Evolutionary conservation across 2,888 invertebrate genomes (phyloP), one percentile per base, ranked within the genome.

Genomic region (Blastobasis adustella): DNA sequence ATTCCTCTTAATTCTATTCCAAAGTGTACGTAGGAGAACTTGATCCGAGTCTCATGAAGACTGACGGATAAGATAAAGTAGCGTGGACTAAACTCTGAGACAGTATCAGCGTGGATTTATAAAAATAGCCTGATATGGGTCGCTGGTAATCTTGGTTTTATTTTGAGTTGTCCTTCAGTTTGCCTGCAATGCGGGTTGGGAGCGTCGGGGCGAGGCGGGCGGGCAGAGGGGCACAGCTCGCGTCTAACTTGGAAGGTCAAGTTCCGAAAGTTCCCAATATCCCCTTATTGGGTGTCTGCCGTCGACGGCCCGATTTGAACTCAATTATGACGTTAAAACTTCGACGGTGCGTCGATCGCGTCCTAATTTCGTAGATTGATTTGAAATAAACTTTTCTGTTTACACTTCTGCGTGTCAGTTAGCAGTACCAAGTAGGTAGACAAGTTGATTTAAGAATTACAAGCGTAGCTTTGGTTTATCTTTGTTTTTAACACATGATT

Each of bases 181-280:
- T 72, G 73, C 75, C 87, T 85, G 87, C 87, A 87, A 76, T 86
- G 86, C 87, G 85, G 84, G 69, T 58, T 61, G 71, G 67, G 74
- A 63, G 71, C 63, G 73, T 68, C 65, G 73, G 67, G 67, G 65
- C 66, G 59, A 63, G 63, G 61, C 57, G 57, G 55, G 59, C 62
- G 58, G 55, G 64, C 60, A 62, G 59, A 63, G 66, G 71, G 70
- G 65, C 59, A 59, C 61, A 66, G 67, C 64, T 68, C 66, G 72
- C 60, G 73, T 72, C 69, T 74, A 80, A 81, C 76, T 81, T 82
- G 76, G 74, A 84, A 85, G 85, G 85, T 83, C 82, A 83, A 79
- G 76, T 73, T 76, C 70, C 64, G 55, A 73, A 79, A 79, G 72
- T 82, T 80, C 61, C 62, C 67, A 66, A 71, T 76, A 72, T 69